A percentile compares a stretch with the other conserved stretches of the same genome.
Evolutionary conservation across 2,113 vertebrate genomes (phyloP).

Genomic region (Oceanites oceanicus): DNA sequence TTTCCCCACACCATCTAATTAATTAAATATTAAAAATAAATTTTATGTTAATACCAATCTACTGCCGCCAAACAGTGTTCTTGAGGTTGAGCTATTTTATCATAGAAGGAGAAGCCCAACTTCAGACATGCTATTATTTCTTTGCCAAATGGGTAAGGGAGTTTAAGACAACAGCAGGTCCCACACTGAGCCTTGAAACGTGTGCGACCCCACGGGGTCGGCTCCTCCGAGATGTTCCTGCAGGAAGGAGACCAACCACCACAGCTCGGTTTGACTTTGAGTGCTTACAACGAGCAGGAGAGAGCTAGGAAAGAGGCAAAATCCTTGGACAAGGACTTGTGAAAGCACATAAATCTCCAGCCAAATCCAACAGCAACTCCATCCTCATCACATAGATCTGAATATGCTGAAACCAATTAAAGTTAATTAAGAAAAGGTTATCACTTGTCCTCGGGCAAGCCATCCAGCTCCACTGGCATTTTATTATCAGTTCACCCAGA

Average conservation of each 20-base stretch:
- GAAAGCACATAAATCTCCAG: not conserved
- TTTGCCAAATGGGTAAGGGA: not conserved
- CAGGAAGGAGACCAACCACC: not conserved
- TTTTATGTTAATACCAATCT: not conserved
- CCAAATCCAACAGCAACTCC: not conserved
- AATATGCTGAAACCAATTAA: not conserved
- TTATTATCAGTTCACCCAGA: not conserved
- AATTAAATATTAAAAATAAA: not conserved
- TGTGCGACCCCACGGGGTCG: accelerated
- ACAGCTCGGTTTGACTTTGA: accelerated
- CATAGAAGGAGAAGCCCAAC: not conserved
- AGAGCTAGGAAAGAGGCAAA: not conserved
- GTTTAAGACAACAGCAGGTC: not conserved
- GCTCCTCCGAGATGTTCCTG: not conserved
- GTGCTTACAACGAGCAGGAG: accelerated
- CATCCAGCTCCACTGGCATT: not conserved
- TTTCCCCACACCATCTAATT: not conserved
- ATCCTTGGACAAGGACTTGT: not conserved
- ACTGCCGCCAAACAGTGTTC: accelerated
- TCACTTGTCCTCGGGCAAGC: not conserved
- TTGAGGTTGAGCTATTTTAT: not conserved
- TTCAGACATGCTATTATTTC: not conserved
- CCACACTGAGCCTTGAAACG: not conserved
- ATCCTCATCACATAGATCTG: accelerated
- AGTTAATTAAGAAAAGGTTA: not conserved